Percentiles rank a stretch among this genome's conserved stretches.
Conservation (phyloP, 2,797 vertebrate species). For the Sebastes nivosus region DNA sequence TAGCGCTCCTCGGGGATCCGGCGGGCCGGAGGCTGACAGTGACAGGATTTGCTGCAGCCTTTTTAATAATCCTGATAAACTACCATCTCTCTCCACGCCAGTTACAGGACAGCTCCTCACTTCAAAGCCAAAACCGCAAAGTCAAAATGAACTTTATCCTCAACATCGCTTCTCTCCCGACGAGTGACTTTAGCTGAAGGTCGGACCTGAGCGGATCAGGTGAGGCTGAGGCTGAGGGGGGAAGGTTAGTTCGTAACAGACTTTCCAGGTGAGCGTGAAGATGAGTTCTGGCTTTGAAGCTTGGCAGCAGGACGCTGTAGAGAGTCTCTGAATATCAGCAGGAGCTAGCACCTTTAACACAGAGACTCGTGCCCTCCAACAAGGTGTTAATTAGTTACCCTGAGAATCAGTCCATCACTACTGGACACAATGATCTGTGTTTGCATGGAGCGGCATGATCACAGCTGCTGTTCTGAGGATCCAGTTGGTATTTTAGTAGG, state of each 20-base stretch:
- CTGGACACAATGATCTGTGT: background rate
- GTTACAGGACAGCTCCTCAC: background rate
- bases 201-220: background rate
- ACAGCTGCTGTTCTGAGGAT: background rate
- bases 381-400: constrained; percentile 12
- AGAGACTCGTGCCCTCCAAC: background rate
- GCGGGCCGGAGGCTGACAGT: background rate
- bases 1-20: constrained; percentile 14
- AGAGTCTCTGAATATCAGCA: background rate
- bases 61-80: constrained; percentile 47
- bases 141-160: constrained; percentile 3
- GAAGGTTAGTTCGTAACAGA: background rate
- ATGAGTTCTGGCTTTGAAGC: constrained; percentile 3
- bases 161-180: background rate
- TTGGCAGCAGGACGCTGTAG: background rate
- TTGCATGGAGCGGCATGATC: background rate
- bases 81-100: background rate
- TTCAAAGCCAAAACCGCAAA: background rate
- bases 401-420: background rate
- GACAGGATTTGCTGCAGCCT: constrained; percentile 5
- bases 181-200: background rate
- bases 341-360: background rate
- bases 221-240: background rate
- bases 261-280: background rate
- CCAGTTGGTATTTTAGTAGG: too few relatives aligned